These are phyloP conservation scores for Zygogramma bicolorata DNA, from an alignment of 2,888 invertebrate species.

Conservation along the genomic window DNA sequence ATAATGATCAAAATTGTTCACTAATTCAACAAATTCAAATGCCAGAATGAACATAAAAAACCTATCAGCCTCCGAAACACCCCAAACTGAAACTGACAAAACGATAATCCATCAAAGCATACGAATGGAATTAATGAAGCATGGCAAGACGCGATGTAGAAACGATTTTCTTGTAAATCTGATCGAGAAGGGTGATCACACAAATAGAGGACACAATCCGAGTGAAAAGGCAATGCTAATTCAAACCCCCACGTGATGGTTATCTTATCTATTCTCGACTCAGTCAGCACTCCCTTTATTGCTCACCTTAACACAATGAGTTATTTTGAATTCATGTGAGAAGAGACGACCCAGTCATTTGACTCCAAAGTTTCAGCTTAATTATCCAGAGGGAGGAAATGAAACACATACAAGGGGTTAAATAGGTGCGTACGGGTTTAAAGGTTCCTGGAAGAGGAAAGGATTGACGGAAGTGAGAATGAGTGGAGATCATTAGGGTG, in stretches of 20 bases:
- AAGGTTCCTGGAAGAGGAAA: not conserved
- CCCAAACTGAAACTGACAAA: not conserved
- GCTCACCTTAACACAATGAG: constrained; percentile 41
- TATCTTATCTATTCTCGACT: constrained; percentile 34
- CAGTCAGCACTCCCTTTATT: constrained; percentile 39
- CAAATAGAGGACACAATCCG: constrained; percentile 8
- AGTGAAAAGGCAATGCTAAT: constrained; percentile 34
- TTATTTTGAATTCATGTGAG: constrained; percentile 36
- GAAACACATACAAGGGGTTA: constrained; percentile 20
- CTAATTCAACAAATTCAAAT: too few relatives aligned
- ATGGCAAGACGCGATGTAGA: not conserved
- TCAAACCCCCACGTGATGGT: constrained; percentile 32
- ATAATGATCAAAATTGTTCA: too few relatives aligned
- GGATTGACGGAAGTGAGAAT: not conserved
- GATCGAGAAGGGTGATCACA: constrained; percentile 22
- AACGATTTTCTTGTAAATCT: constrained; percentile 3
- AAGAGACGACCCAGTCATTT: constrained; percentile 24
- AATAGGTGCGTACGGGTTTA: constrained; percentile 20
- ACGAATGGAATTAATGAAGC: not conserved
- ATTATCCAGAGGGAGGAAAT: constrained; percentile 21
- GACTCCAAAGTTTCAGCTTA: constrained; percentile 22
- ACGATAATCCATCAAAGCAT: not conserved
- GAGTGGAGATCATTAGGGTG: not conserved
- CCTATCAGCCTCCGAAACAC: not conserved
- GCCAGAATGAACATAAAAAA: not conserved